phyloP scores from a whole-genome alignment of 2,113 vertebrate species.

The Saguinus midas region DNA sequence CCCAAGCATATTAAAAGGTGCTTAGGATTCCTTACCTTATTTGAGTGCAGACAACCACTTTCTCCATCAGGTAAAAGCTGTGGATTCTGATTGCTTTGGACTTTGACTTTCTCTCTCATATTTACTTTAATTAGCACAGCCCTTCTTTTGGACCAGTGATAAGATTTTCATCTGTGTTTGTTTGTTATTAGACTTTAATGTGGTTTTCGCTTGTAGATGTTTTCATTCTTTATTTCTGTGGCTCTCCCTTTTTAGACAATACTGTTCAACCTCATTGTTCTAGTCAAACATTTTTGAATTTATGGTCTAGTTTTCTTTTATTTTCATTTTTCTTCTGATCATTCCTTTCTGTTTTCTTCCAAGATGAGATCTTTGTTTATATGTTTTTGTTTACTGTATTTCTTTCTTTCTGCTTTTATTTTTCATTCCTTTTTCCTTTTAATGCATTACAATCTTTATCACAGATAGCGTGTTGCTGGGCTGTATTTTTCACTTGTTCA shows the following conservation, averaged over 20 bases:
- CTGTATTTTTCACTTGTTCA: neutral
- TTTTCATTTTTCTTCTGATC: neutral
- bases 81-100: neutral
- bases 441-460: neutral
- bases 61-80: neutral
- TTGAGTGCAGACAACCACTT: neutral
- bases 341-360: neutral
- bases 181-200: neutral
- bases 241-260: neutral
- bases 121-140: neutral
- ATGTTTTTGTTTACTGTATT: neutral
- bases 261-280: neutral
- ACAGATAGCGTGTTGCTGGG: rapidly evolving
- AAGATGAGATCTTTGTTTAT: neutral
- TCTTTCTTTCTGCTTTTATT: neutral
- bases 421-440: neutral
- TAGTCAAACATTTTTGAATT: neutral
- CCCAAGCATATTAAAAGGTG: neutral
- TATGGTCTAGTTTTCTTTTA: neutral
- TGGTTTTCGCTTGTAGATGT: neutral
- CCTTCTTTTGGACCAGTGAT: neutral
- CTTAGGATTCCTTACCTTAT: neutral
- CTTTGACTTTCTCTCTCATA: neutral
- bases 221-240: neutral
- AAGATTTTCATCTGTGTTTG: neutral